Conservation (phyloP, 2,113 vertebrate genomes). For the Sciurus niger region DNA sequence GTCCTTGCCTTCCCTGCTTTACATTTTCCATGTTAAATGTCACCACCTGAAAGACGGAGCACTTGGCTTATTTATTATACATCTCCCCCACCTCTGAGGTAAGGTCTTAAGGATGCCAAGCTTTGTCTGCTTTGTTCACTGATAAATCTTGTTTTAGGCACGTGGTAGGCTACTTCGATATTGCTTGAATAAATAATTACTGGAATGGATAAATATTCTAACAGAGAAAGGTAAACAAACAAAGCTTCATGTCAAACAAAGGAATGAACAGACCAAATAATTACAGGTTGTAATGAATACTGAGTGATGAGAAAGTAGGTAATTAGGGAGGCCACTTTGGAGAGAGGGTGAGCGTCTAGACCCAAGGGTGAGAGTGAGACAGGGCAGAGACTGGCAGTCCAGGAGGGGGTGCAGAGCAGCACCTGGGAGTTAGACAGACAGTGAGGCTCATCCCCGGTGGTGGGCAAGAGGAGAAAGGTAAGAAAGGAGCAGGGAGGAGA, state of each 20-base stretch:
- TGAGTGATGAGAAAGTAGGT: neutral
- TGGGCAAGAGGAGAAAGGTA: neutral
- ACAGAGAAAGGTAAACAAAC: neutral
- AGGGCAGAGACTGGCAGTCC: too few relatives aligned
- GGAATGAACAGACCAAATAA: neutral
- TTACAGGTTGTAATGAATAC: neutral
- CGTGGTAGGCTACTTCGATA: neutral
- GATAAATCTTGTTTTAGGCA: neutral
- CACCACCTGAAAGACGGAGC: fast-evolving
- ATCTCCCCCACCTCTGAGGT: neutral
- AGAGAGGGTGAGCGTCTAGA: neutral
- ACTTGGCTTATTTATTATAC: neutral
- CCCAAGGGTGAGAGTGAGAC: too few relatives aligned
- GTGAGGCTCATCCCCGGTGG: neutral
- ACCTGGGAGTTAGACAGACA: fast-evolving
- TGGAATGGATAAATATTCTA: constrained; percentile 14
- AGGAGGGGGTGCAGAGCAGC: fast-evolving
- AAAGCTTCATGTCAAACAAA: neutral
- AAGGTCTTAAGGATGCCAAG: neutral
- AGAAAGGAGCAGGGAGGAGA: too few relatives aligned
- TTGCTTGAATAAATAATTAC: neutral
- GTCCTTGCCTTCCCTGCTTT: too few relatives aligned
- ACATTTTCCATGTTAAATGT: neutral
- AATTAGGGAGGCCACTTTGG: neutral
- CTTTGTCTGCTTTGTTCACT: neutral